Percentiles rank a stretch among this genome's conserved stretches.
These are phyloP conservation scores for Amaurobius ferox DNA, from an alignment of 2,888 invertebrate genomes.

Conservation along the genomic window DNA sequence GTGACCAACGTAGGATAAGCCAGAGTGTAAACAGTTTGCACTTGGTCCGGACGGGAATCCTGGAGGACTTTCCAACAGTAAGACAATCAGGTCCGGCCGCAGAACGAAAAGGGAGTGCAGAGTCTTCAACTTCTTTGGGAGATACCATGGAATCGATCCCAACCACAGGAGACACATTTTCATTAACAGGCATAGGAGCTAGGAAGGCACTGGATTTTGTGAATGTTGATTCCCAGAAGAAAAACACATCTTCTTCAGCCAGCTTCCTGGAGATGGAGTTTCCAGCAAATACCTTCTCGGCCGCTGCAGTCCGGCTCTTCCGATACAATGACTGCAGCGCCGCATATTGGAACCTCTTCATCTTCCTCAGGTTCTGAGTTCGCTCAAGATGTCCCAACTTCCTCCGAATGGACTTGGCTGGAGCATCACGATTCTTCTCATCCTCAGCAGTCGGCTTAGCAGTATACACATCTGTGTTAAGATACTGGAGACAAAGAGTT, in stretches of 20 bases:
- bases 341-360: no score
- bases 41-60: neutral
- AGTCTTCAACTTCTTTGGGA: no score
- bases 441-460: neutral
- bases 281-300: neutral
- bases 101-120: no score
- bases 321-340: neutral
- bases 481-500: neutral
- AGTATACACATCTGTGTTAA: neutral
- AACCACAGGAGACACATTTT: no score
- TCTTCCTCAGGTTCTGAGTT: no score
- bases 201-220: no score
- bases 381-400: no score
- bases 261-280: neutral
- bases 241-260: neutral
- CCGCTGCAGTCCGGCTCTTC: neutral
- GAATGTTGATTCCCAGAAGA: neutral
- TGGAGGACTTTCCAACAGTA: no score
- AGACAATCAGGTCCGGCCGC: no score
- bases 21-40: neutral
- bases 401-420: no score
- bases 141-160: neutral
- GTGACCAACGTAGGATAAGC: neutral
- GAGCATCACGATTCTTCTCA: no score
- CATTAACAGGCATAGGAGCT: neutral